These are phyloP conservation scores for Drosophila sordidula DNA, from an alignment of 2,888 invertebrate species.

Conservation along the genomic window DNA sequence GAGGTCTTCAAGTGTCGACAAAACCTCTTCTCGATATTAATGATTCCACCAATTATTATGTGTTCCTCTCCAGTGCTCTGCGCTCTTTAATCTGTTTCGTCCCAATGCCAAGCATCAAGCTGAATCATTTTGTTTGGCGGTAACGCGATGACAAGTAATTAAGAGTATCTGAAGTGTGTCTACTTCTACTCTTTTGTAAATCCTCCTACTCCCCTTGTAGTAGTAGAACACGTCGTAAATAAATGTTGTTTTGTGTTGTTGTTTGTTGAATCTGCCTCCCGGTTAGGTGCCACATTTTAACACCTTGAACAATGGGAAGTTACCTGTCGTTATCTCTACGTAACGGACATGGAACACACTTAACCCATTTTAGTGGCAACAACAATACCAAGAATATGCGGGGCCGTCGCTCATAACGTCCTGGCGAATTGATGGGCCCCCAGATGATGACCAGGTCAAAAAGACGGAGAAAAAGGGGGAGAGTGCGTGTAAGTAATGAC, in stretches of 20 bases:
- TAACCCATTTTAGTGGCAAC: slow-evolving; percentile 52
- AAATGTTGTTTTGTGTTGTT: slow-evolving; percentile 12
- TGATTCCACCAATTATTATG: slow-evolving; percentile 21
- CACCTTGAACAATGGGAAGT: slow-evolving; percentile 48
- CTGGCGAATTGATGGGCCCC: slow-evolving; percentile 43
- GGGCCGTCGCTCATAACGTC: slow-evolving; percentile 37
- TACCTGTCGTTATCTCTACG: slow-evolving; percentile 37
- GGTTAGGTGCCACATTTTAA: slow-evolving; percentile 48
- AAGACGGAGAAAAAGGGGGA: neutral
- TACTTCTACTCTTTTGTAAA: neutral
- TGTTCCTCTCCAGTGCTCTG: neutral
- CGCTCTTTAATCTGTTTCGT: neutral
- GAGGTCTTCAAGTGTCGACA: neutral
- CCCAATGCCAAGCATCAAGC: neutral
- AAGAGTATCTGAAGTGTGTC: slow-evolving; percentile 22
- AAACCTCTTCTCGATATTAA: neutral
- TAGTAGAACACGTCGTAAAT: slow-evolving; percentile 25
- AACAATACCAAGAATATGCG: slow-evolving; percentile 13
- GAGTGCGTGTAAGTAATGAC: slow-evolving; percentile 46
- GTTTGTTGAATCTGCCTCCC: slow-evolving; percentile 18
- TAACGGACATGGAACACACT: slow-evolving; percentile 40
- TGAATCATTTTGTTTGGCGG: slow-evolving; percentile 20
- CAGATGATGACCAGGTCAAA: slow-evolving; percentile 31
- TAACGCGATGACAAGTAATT: slow-evolving; percentile 34
- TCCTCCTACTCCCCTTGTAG: neutral